Evolutionary conservation across 2,113 vertebrate genomes (phyloP).

Genomic region (Cyanocitta stelleri): DNA sequence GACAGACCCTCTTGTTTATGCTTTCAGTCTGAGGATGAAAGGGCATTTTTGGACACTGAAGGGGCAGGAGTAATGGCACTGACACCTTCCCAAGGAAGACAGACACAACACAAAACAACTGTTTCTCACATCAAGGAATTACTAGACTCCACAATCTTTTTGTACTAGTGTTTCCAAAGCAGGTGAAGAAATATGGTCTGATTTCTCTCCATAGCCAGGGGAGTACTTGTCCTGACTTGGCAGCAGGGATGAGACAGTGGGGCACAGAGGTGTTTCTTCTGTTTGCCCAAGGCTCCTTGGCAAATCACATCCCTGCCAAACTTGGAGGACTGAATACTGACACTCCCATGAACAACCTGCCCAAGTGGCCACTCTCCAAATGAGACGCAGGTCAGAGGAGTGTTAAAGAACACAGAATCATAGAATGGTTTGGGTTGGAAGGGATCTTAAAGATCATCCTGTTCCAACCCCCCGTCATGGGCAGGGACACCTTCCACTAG

Average conservation of each 20-base stretch:
- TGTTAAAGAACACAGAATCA: neutral
- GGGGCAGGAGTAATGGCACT: neutral
- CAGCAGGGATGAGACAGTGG: neutral
- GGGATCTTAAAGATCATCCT: neutral
- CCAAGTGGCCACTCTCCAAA: neutral
- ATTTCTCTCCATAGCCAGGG: neutral
- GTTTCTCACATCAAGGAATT: neutral
- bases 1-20: neutral
- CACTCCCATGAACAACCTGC: neutral
- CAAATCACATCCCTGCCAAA: neutral
- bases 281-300: neutral
- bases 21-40: neutral
- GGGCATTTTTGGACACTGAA: neutral
- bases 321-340: neutral
- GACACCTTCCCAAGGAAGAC: neutral
- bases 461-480: neutral
- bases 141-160: neutral
- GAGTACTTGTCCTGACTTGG: neutral
- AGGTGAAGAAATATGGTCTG: neutral
- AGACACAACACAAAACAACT: neutral
- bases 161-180: neutral
- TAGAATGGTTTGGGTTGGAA: neutral
- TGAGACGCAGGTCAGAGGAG: fast-evolving
- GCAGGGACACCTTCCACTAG: neutral
- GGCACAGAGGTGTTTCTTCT: neutral